phyloP scores from a whole-genome alignment of 2,888 invertebrate genomes.

The Heterodera filipjevi region DNA sequence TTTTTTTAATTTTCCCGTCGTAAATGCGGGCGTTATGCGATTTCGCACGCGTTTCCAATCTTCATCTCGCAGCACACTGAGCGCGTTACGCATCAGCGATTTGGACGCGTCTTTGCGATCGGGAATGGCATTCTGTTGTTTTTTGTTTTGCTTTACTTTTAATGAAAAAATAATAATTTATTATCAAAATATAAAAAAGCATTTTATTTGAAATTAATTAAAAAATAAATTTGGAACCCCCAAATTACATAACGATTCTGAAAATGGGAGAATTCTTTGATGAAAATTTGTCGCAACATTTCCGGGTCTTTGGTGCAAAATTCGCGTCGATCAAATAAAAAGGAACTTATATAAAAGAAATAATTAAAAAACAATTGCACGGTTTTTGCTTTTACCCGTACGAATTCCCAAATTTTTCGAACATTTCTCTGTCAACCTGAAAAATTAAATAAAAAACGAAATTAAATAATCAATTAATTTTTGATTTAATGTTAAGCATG shows the following conservation, averaged over 20 bases:
- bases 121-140: constrained; percentile 8
- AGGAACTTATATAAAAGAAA: not conserved
- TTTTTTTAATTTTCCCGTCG: constrained; percentile 31
- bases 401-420: constrained; percentile 18
- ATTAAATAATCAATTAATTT: not conserved
- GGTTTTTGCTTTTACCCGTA: constrained; percentile 10
- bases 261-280: constrained; percentile 24
- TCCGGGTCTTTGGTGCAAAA: constrained; percentile 21
- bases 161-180: not conserved
- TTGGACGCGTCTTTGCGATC: constrained; percentile 3
- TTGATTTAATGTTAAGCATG: not conserved
- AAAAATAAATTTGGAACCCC: not conserved
- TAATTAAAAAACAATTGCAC: not conserved
- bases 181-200: not conserved
- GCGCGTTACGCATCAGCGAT: constrained; percentile 18
- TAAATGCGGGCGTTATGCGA: constrained; percentile 30
- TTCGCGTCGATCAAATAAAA: not conserved
- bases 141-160: not conserved
- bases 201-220: not conserved
- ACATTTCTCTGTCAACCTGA: constrained; percentile 1
- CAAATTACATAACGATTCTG: constrained; percentile 10
- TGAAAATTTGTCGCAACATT: constrained; percentile 11
- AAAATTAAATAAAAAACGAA: not conserved
- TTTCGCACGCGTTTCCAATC: constrained; percentile 34
- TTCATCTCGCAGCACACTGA: constrained; percentile 17